Conservation (phyloP, 2,888 invertebrate species). For the Dione vanillae region DNA sequence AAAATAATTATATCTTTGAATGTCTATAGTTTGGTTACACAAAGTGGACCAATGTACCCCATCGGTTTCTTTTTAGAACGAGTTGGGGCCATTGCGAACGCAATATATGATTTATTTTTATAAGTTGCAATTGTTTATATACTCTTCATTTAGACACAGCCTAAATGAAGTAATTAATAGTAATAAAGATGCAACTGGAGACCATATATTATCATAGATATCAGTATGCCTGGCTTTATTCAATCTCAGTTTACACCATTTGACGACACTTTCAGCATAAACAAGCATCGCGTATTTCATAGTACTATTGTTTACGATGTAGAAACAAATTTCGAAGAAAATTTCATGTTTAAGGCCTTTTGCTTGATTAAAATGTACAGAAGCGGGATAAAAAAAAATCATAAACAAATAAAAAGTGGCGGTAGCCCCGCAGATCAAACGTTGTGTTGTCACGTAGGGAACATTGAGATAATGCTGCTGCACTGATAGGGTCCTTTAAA, state of each 20-base stretch:
- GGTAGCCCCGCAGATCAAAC: conserved; percentile 74
- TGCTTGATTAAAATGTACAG: conserved; percentile 81
- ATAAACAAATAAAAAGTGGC: conserved; percentile 68
- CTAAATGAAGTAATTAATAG: no score
- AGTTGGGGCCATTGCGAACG: no score
- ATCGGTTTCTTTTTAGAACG: no score
- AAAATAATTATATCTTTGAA: no score
- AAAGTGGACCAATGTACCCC: no score
- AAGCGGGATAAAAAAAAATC: conserved; percentile 73
- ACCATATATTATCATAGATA: neutral
- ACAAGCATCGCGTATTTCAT: conserved; percentile 58
- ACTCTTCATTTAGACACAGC: no score
- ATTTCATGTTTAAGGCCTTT: conserved; percentile 61
- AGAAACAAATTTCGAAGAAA: conserved; percentile 75
- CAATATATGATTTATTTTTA: no score
- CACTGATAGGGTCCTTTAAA: conserved; percentile 70
- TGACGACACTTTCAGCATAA: conserved; percentile 43
- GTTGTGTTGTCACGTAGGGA: conserved; percentile 68
- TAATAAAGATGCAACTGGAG: no score
- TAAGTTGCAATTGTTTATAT: no score
- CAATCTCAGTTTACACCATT: conserved; percentile 6
- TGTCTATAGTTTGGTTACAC: no score
- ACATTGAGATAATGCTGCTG: conserved; percentile 72
- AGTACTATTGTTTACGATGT: conserved; percentile 69
- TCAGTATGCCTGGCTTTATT: conserved; percentile 4